Evolutionary conservation across 2,888 invertebrate genomes (phyloP).

Genomic region (Apoda limacodes): DNA sequence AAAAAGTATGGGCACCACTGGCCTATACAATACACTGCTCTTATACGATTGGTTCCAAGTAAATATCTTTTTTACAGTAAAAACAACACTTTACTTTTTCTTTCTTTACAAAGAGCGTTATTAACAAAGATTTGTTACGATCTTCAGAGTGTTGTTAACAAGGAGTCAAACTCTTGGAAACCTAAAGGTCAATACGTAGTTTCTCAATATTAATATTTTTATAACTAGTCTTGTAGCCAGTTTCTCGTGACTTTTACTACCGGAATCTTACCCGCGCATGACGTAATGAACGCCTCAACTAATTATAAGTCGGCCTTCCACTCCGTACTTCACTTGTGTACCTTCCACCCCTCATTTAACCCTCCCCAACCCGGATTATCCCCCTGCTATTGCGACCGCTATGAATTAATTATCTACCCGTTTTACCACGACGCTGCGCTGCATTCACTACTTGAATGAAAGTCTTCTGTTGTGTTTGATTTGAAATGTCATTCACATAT

Average conservation of each 20-base stretch:
- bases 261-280: constrained; percentile 20
- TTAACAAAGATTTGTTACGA: too few species aligned
- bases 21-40: too few species aligned
- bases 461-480: neutral
- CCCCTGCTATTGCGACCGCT: constrained; percentile 15
- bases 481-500: too few species aligned
- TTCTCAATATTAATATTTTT: too few species aligned
- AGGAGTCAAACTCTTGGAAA: too few species aligned
- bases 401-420: constrained; percentile 29
- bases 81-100: too few species aligned
- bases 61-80: too few species aligned
- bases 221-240: constrained; percentile 11
- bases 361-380: constrained; percentile 5
- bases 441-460: neutral
- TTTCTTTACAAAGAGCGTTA: too few species aligned
- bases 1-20: too few species aligned
- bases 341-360: constrained; percentile 1
- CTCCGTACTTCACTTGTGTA: constrained; percentile 2
- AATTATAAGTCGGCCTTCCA: constrained; percentile 22
- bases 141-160: too few species aligned
- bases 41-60: too few species aligned
- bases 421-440: neutral
- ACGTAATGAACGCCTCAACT: constrained; percentile 25
- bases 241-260: constrained; percentile 11
- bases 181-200: too few species aligned